These are phyloP conservation scores for Lasaia peninsularis DNA, from an alignment of 1,140 invertebrate genomes.

Conservation along the genomic window DNA sequence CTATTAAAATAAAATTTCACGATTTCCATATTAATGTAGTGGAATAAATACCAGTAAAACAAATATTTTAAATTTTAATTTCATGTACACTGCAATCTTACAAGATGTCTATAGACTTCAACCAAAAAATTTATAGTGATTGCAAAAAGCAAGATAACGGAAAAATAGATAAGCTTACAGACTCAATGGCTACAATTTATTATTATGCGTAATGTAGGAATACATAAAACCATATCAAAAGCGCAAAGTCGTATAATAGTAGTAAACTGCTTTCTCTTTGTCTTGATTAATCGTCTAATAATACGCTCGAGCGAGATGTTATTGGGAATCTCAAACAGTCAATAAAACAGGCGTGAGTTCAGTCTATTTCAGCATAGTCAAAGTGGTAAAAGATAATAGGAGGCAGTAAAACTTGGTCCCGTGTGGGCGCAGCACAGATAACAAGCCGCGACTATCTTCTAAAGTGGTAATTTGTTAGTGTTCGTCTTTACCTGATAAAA, in stretches of 20 bases:
- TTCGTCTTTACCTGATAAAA: slow-evolving; percentile 35
- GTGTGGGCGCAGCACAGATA: slow-evolving; percentile 60
- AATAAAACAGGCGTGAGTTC: slow-evolving; percentile 23
- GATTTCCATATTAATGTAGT: too few species aligned
- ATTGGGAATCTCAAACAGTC: slow-evolving; percentile 26
- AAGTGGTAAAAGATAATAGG: slow-evolving; percentile 58
- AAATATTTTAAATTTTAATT: too few species aligned
- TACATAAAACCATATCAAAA: background rate
- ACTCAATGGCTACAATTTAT: too few species aligned
- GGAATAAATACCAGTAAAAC: too few species aligned
- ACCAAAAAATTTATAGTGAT: too few species aligned
- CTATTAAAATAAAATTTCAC: too few species aligned
- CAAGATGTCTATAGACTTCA: too few species aligned
- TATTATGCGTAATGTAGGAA: too few species aligned
- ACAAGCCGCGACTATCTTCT: slow-evolving; percentile 46
- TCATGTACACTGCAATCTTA: too few species aligned
- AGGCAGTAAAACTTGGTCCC: slow-evolving; percentile 49
- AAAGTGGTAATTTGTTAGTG: slow-evolving; percentile 63
- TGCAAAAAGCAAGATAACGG: too few species aligned
- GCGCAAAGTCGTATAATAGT: background rate
- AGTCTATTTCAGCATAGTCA: slow-evolving; percentile 57
- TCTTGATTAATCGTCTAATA: slow-evolving; percentile 4
- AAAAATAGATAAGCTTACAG: too few species aligned
- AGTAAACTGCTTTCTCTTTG: slow-evolving; percentile 4
- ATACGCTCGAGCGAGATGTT: slow-evolving; percentile 7